Percentiles rank a stretch among this genome's conserved stretches.
Conservation (phyloP, 2,888 invertebrate genomes). For the Sympetrum striolatum region DNA sequence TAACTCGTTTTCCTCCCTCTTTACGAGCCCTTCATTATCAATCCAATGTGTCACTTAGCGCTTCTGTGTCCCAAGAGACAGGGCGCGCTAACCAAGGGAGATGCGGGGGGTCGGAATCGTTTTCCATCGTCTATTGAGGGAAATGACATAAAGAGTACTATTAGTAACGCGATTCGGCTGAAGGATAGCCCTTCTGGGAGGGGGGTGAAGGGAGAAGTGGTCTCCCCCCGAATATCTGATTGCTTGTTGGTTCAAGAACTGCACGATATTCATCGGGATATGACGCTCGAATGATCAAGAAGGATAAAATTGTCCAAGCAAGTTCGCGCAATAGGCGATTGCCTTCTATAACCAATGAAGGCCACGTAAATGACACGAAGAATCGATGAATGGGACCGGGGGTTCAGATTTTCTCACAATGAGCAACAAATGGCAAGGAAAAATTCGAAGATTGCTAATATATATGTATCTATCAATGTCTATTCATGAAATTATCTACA, state of each 20-base stretch:
- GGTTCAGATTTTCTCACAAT: too few species aligned
- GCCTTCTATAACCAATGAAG: too few species aligned
- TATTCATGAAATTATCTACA: too few species aligned
- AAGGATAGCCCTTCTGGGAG: neutral
- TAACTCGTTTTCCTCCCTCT: neutral
- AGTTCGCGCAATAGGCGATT: neutral
- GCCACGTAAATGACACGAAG: too few species aligned
- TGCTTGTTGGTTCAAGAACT: neutral
- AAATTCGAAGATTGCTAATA: too few species aligned
- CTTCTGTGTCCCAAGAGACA: neutral
- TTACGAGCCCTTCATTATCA: neutral
- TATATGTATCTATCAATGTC: too few species aligned
- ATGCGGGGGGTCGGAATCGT: neutral
- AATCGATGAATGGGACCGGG: too few species aligned
- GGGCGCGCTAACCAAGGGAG: neutral
- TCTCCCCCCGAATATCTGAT: neutral
- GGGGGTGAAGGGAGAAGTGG: too few species aligned
- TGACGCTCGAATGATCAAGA: slow-evolving; percentile 2
- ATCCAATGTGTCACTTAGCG: neutral
- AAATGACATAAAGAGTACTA: slow-evolving; percentile 27
- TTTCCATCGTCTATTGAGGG: slow-evolving; percentile 4
- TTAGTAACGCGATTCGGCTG: slow-evolving; percentile 11
- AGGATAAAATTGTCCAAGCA: neutral
- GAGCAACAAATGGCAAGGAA: too few species aligned
- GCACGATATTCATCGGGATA: neutral